Percentiles rank a stretch among this genome's conserved stretches.
Conservation (phyloP, 2,113 vertebrate species). For the cat (Felis catus) region DNA sequence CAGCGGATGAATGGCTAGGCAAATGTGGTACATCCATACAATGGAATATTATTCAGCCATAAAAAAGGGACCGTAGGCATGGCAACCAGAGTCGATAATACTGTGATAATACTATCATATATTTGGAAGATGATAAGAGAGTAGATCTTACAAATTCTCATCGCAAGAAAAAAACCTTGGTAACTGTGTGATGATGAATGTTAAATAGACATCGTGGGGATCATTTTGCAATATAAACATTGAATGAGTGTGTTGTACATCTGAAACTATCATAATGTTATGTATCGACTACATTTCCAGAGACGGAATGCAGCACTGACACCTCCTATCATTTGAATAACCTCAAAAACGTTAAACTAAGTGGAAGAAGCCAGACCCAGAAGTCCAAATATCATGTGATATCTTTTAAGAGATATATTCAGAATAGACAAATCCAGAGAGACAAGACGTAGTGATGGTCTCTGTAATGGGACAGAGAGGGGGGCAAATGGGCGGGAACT, state of each 20-base stretch:
- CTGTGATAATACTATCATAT: neutral
- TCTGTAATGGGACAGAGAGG: neutral
- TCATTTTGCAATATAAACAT: neutral
- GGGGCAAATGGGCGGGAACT: neutral
- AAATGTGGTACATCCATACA: neutral
- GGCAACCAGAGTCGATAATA: neutral
- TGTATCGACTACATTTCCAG: neutral
- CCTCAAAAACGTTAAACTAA: neutral
- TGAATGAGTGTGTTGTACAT: neutral
- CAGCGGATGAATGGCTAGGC: neutral
- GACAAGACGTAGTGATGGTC: neutral
- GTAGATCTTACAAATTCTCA: neutral
- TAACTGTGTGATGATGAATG: neutral
- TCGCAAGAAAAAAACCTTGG: neutral
- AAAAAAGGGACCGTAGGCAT: neutral
- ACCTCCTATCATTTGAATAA: neutral
- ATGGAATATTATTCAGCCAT: neutral
- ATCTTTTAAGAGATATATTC: neutral
- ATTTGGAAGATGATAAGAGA: neutral
- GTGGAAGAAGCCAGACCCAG: neutral
- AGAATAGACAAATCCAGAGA: neutral
- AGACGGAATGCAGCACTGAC: neutral
- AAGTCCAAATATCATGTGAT: neutral
- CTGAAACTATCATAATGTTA: neutral
- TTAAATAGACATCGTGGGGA: neutral